Evolutionary conservation across 1,140 invertebrate species (phyloP), one percentile per base, ranked within the genome.

Genomic region (Teleopsis dalmanni): DNA sequence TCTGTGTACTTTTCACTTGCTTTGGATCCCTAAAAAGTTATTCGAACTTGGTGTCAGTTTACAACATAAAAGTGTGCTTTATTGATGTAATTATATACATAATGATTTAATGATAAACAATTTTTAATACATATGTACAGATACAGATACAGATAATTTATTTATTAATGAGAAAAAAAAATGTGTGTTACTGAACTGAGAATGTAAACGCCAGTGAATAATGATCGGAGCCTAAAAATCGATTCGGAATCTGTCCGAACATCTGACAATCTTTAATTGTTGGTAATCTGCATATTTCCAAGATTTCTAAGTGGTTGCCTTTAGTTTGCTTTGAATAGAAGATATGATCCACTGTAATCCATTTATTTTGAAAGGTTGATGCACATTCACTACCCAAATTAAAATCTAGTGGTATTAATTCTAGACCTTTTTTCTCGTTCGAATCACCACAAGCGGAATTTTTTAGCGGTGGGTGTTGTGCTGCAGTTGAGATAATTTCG

Each of bases 341-440:
- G 51, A 91, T 86, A 58, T 89, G 90, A 72, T 90, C 87, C 0
- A 90, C 87, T 1, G 81, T 84, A 8, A 84, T 71, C 87, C 87
- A 90, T n/a, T 72, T 51, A 34, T 83, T 71, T 57, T 90, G 87
- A 70, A 77, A 78, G 0, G 87, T 88, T 2, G 86, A 85, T 0
- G 78, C 86, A 55, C 47, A 51, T 23, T 66, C 52, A 2, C 50
- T 23, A 33, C 76, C 75, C 5, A 47, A n/a, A n/a, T n/a, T n/a
- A n/a, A n/a, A 51, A 53, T 14, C 75, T 72, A 46, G 71, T 76
- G 56, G 78, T 72, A 72, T 75, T 51, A 49, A 23, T 48, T 46
- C 26, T 19, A 51, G 36, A 35, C 18, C 21, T 6, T 29, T 47
- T 47, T 14, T 40, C n/a, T 38, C 21, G 9, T 25, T 19, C 13